Base-by-base conservation (phyloP, 2,797 vertebrate species). In the Ceryle rudis region DNA sequence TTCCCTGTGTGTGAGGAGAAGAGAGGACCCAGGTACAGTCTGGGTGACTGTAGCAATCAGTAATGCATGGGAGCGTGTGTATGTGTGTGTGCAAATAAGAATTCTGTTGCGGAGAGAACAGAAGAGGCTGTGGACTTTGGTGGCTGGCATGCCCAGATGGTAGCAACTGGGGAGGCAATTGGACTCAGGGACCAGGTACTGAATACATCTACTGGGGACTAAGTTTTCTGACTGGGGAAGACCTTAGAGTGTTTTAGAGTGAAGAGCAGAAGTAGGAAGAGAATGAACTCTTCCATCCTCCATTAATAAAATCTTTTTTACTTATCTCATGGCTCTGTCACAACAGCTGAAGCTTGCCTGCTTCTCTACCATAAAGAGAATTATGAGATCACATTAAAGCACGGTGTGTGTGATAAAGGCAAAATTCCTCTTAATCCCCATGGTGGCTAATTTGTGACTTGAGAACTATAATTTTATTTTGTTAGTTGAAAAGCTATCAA, bases 41-140 rank as follows among this genome's bases (percentile, higher is more conserved):
- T 73, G 33, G 1, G 17, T 44, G 25, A 58, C 31, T 31, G 15
- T 4, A 54, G 22, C 0, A 0, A 25, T 54, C 33, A 41, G 2
- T 3, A 61, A 6, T 1, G 0, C 1, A 2, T 29, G 23, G 16
- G 19, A 42, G 17, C 7, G 11, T 14, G 11, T 5, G n/a, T 9
- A 7, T 14, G 5, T 49, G 18, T 33, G 29, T 9, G 37, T 54
- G 42, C 13, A 47, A 3, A 5, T n/a, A 47, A 67, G 57, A 65
- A 14, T 44, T 61, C 11, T 46, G 17, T 46, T 46, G 17, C 6
- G 41, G 41, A 14, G 41, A 15, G 41, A 41, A 41, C 41, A 46
- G 19, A 20, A 46, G 44, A 46, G 44, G 18, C 8, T 79, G 19
- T 31, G 62, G 20, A 5, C 16, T 37, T 65, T 4, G 3, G 51